A percentile compares a stretch with the other conserved stretches of the same genome.
These are phyloP conservation scores for Plecturocebus donacophilus DNA, from an alignment of 2,113 vertebrate genomes.

Conservation along the genomic window DNA sequence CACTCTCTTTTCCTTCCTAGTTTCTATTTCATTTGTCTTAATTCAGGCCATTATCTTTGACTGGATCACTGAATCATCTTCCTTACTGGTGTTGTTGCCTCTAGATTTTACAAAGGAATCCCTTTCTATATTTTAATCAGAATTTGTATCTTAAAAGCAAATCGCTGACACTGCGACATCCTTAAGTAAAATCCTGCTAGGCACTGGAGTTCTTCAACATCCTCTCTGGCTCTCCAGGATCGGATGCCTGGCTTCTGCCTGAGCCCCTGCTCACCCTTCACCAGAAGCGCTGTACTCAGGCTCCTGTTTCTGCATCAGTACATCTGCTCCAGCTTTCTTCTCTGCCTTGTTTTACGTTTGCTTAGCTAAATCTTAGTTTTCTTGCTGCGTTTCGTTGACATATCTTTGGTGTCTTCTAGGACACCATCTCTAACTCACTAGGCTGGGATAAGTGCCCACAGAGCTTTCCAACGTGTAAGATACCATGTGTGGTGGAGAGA, in stretches of 20 bases:
- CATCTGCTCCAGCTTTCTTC: not conserved
- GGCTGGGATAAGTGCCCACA: not conserved
- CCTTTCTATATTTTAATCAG: not conserved
- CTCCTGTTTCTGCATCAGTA: not conserved
- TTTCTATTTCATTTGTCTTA: not conserved
- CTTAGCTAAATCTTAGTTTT: not conserved
- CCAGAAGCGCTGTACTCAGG: fast-evolving
- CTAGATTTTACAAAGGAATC: not conserved
- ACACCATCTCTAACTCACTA: not conserved
- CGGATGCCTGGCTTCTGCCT: not conserved
- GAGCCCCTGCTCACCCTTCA: not conserved
- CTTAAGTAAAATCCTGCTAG: not conserved
- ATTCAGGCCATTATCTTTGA: not conserved
- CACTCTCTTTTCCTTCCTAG: not conserved
- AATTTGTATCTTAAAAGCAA: not conserved
- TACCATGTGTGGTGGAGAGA: too few relatives aligned
- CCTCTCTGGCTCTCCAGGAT: not conserved
- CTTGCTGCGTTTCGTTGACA: not conserved
- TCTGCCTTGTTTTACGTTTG: not conserved
- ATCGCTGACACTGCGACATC: not conserved
- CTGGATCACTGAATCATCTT: not conserved
- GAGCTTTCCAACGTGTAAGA: not conserved
- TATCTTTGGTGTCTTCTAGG: not conserved
- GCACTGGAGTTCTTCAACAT: not conserved
- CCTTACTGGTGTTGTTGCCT: not conserved